phyloP scores from a whole-genome alignment of 2,113 vertebrate species.

The Xiphias gladius region DNA sequence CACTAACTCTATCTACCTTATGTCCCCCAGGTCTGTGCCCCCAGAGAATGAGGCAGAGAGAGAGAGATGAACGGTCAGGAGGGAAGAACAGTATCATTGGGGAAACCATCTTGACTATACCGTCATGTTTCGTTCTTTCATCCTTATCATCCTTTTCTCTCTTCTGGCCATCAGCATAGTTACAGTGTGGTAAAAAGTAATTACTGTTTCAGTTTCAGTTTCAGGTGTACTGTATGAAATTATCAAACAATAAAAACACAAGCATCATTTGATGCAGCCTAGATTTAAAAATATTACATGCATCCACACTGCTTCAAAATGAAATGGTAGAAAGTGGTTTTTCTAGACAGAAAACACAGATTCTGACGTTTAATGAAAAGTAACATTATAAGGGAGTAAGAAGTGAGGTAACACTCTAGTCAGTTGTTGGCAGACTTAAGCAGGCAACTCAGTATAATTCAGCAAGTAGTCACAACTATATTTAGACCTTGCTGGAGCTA shows the following conservation, averaged over 20 bases:
- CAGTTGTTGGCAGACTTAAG: neutral
- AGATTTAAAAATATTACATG: neutral
- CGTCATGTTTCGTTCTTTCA: constrained; percentile 21
- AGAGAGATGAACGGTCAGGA: constrained; percentile 41
- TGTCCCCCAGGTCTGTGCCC: constrained; percentile 65
- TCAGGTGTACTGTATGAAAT: neutral
- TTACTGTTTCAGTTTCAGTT: too few species aligned
- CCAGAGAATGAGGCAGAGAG: constrained; percentile 28
- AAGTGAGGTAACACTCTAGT: constrained; percentile 6
- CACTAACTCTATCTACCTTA: constrained; percentile 64
- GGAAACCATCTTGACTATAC: neutral
- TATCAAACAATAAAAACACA: neutral
- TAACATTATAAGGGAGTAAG: neutral
- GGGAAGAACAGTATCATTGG: constrained; percentile 6
- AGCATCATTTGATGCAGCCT: neutral
- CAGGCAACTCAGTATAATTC: neutral
- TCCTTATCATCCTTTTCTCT: neutral
- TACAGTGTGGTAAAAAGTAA: neutral
- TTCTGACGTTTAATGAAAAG: neutral
- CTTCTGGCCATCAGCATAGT: neutral
- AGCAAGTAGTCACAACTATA: constrained; percentile 8
- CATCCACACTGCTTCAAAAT: neutral
- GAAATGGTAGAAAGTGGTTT: neutral
- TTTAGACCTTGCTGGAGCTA: neutral
- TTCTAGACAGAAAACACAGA: neutral